Evolutionary conservation across 2,113 vertebrate genomes (phyloP), one percentile per base, ranked within the genome.

Genomic region (Nibea coibor): DNA sequence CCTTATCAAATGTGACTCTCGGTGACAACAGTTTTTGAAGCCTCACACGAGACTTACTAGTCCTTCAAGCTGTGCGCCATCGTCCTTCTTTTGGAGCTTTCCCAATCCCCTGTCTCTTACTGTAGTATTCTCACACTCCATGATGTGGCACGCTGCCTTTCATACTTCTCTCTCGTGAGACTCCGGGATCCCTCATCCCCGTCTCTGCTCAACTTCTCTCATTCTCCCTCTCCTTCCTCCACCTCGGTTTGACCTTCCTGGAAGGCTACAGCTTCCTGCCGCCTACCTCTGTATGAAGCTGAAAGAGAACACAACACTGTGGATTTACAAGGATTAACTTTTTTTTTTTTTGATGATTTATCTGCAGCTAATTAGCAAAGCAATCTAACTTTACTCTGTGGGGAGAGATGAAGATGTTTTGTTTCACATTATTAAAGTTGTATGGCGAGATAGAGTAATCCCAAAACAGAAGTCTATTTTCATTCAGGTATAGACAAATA

Each of bases 241-340:
- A 69, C 75, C 88, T 83, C 72, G 20, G 43, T 81, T 81, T 90
- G 83, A 85, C 89, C 86, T 86, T 80, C 63, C 75, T 63, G 61
- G 67, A 88, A 81, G 56, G 57, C 72, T 65, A 10, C 59, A 66
- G 69, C 51, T 53, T 71, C 45, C 71, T 50, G 48, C 64, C 75
- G 28, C 73, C 57, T 71, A 47, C 66, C 85, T 67, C 79, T 24
- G 71, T 1, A n/a, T 58, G 15, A 70, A 43, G 45, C 83, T 59
- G 56, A 45, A 58, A 63, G 68, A 42, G 47, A 68, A 72, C 67
- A 81, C 69, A 75, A 43, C 35, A n/a, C 70, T 43, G 69, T 72
- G 84, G 84, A 88, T 89, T 90, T 79, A 76, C 43, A 16, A 2
- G 86, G 89, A 90, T 93, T 85, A 82, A 59, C 77, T 26, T 26